phyloP scores from a whole-genome alignment of 1,140 invertebrate genomes.

The Neuroterus valhalla region DNA sequence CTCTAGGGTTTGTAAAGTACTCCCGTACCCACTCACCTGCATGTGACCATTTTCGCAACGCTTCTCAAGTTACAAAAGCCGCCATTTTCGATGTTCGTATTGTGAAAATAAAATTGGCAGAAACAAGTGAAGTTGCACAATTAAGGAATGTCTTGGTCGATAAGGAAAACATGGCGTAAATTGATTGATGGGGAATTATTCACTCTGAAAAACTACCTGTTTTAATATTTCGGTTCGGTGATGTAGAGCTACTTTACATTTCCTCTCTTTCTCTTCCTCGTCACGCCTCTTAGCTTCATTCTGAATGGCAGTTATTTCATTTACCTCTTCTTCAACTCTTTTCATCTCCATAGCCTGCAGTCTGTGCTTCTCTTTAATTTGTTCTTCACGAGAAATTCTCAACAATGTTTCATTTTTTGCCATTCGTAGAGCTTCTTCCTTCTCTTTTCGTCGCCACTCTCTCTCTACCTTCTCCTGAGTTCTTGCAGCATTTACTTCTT shows the following conservation, averaged over 20 bases:
- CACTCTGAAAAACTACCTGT: conserved; percentile 51
- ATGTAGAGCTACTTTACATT: conserved; percentile 56
- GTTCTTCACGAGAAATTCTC: conserved; percentile 68
- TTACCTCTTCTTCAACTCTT: conserved; percentile 78
- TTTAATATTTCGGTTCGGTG: conserved; percentile 69
- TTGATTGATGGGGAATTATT: no score
- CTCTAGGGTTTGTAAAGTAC: no score
- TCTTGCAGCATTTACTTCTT: conserved; percentile 75
- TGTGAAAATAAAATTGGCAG: no score
- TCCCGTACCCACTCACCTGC: no score
- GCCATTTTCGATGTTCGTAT: no score
- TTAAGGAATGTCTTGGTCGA: no score
- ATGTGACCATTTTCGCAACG: no score
- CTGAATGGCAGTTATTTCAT: conserved; percentile 72
- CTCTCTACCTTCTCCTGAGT: conserved; percentile 78
- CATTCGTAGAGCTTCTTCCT: conserved; percentile 72
- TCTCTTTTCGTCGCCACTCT: conserved; percentile 75
- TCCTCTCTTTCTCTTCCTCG: conserved; percentile 66
- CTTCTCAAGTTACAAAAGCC: no score
- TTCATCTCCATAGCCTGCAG: conserved; percentile 78
- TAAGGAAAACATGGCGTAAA: no score
- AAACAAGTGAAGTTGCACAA: no score
- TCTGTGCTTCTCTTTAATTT: conserved; percentile 74
- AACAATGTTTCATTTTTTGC: conserved; percentile 73
- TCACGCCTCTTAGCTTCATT: conserved; percentile 68